These are phyloP conservation scores for Pomacea canaliculata DNA, from an alignment of 2,888 invertebrate species.

Conservation along the genomic window DNA sequence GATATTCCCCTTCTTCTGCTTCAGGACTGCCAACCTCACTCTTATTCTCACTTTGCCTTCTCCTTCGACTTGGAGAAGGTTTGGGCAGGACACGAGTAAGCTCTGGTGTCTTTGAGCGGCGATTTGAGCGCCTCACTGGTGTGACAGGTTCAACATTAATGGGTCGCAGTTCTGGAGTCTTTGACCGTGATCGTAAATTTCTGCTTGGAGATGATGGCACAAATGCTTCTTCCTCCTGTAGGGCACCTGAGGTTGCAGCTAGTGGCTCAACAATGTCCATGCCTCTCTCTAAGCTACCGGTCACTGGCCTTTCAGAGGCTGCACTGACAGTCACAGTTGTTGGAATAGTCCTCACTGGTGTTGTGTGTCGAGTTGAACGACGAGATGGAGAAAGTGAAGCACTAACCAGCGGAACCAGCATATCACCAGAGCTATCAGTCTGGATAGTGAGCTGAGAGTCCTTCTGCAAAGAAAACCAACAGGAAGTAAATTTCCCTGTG, in stretches of 20 bases:
- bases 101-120: constrained; percentile 12
- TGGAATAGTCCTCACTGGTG: not conserved
- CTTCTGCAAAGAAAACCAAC: no score
- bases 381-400: not conserved
- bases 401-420: no score
- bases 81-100: not conserved
- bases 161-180: constrained; percentile 12
- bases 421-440: no score
- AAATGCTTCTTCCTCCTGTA: not conserved
- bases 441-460: no score
- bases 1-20: constrained; percentile 17
- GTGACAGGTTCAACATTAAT: constrained; percentile 20
- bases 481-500: no score
- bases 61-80: not conserved
- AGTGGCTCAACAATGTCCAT: no score
- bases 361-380: not conserved
- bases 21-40: not conserved
- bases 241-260: not conserved
- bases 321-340: no score
- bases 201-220: constrained; percentile 5
- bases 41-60: not conserved
- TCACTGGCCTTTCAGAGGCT: no score
- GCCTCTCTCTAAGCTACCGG: no score
- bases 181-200: not conserved
- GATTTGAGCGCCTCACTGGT: constrained; percentile 26